phyloP scores from a whole-genome alignment of 2,113 vertebrate species.

The Laterallus jamaicensis region DNA sequence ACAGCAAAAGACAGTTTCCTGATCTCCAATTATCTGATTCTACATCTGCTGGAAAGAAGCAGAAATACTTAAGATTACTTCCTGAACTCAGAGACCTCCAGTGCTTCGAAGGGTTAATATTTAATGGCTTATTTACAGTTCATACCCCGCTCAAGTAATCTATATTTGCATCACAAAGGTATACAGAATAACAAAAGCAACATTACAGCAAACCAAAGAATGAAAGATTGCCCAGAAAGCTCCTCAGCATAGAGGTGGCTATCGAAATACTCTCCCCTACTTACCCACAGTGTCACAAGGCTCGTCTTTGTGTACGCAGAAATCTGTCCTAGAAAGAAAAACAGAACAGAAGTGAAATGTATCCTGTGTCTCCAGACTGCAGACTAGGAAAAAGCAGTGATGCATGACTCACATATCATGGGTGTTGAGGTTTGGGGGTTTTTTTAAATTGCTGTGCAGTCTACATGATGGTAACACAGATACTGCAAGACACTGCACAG shows the following conservation, averaged over 20 bases:
- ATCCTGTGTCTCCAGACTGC: not conserved
- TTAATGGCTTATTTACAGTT: not conserved
- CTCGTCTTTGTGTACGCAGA: conserved; percentile 98
- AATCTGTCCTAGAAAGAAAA: conserved; percentile 91
- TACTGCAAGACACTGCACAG: not conserved
- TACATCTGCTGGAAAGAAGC: not conserved
- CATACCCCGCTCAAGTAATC: not conserved
- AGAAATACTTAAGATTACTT: not conserved
- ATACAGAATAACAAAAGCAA: not conserved
- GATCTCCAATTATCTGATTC: not conserved
- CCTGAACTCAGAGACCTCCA: not conserved
- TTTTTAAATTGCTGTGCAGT: not conserved
- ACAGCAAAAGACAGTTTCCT: not conserved
- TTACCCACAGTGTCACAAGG: conserved; percentile 98
- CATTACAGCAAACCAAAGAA: not conserved
- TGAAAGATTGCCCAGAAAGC: not conserved
- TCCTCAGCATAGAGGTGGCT: not conserved
- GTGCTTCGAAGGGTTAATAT: not conserved
- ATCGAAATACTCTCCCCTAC: not conserved
- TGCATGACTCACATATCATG: not conserved
- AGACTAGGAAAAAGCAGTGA: not conserved
- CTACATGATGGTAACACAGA: not conserved
- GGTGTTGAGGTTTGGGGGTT: not conserved
- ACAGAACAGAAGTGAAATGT: conserved; percentile 39
- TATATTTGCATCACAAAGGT: not conserved